Evolutionary conservation across 2,888 invertebrate species (phyloP).

Genomic region (Rhingia campestris): DNA sequence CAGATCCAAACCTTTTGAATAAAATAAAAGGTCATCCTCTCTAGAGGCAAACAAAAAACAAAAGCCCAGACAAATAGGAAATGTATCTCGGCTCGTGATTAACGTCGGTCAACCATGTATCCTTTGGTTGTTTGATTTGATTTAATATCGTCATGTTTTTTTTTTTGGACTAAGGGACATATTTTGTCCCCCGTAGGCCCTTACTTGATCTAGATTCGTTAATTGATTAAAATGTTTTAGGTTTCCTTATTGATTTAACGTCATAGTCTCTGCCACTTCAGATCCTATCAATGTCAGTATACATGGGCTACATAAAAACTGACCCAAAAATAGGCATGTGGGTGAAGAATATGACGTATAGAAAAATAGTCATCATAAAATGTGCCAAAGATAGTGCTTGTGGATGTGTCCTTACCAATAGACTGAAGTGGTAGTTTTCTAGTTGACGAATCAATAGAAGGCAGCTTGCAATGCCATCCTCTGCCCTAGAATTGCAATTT

Average conservation of each 20-base stretch:
- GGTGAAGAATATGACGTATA: neutral
- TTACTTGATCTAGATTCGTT: neutral
- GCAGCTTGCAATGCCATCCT: conserved; percentile 1
- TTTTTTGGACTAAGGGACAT: neutral
- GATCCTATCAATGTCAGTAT: conserved; percentile 8
- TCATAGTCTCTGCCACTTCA: neutral
- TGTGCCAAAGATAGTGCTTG: neutral
- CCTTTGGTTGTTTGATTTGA: conserved; percentile 62
- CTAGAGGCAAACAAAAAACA: conserved; percentile 12
- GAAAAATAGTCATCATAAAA: neutral
- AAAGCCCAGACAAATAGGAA: conserved; percentile 49
- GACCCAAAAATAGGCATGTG: neutral
- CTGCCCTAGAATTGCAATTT: conserved; percentile 39
- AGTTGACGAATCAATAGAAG: conserved; percentile 30
- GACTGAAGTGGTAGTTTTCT: neutral
- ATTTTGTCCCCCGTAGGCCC: neutral
- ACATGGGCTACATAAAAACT: no score
- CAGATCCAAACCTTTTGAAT: conserved; percentile 21
- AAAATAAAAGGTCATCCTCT: conserved; percentile 1
- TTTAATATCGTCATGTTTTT: conserved; percentile 34
- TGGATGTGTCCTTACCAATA: neutral
- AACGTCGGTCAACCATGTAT: conserved; percentile 48
- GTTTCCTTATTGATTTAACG: neutral
- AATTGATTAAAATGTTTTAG: neutral
- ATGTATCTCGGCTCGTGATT: conserved; percentile 59